Evolutionary conservation across 2,797 vertebrate species (phyloP), one percentile per base, ranked within the genome.

Genomic region (Darevskia nairensis): DNA sequence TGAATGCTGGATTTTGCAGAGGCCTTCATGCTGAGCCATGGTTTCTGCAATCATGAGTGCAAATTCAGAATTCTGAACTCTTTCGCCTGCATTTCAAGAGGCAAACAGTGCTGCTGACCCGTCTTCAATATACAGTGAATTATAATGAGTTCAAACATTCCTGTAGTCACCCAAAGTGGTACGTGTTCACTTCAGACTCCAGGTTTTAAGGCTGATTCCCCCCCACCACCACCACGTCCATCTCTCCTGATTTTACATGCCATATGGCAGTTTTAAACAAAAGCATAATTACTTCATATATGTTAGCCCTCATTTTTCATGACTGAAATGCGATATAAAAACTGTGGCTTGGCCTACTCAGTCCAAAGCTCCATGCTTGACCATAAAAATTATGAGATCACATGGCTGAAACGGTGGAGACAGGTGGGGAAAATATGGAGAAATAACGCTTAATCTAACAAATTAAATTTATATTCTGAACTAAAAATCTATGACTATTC

Each of bases 71-170:
- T 77, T 88, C 68, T 84, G 91, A 92, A 90, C 93, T 85, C 23
- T 72, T n/a, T 46, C 1, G 89, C 87, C 66, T 87, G 74, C 87
- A 27, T 94, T 94, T 93, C 86, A 94, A 85, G 91, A 88, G 90
- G 87, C 87, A 93, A 94, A 92, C 76, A 88, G 86, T 88, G 80
- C 87, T 76, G 15, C 44, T 91, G 89, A 88, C 92, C 94, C 91
- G 32, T 91, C 80, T 90, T 80, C 87, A 74, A 90, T 74, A 88
- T 2, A 87, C 76, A 85, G 21, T 79, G 72, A 61, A 71, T 72
- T 23, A 61, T 41, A 41, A 80, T 72, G 50, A 74, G 27, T 74
- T 19, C 61, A 29, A 74, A 27, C 25, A 19, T 81, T 80, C 87
- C 82, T 90, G 85, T 50, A 87, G 50, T 72, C 72, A 85, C 87